Base-by-base conservation (phyloP, 2,888 invertebrate species). In the Copidosoma aretas region DNA sequence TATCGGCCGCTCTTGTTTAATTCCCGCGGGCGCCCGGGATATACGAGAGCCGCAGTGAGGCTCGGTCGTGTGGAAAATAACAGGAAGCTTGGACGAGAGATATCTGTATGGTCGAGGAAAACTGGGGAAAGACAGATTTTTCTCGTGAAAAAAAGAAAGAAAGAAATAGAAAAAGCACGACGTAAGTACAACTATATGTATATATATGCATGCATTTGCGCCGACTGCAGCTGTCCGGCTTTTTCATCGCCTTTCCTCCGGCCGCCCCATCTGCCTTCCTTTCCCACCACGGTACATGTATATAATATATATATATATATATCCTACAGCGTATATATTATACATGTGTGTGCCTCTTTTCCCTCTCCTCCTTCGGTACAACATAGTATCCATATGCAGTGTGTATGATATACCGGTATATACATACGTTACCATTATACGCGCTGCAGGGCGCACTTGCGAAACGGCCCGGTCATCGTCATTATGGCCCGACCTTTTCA, bases 351-450 rank as follows among this genome's bases (percentile, higher is more conserved):
- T 54, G 49, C 59, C 54, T 61, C 58, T 61, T 57, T 32, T 32
- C 32, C 32, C 32, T 32, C 32, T 32, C 41, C 39, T 67, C 57
- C 58, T 59, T 71, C 24, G n/a, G n/a, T n/a, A n/a, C n/a, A n/a
- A n/a, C n/a, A n/a, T 1, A 19, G 46, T 53, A 52, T 51, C 46
- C 67, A 62, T n/a, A 58, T 32, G 8, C 32, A 32, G 32, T 32
- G 8, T 32, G 61, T 60, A 57, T 32, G n/a, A n/a, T 52, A 39
- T 19, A 24, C 19, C n/a, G n/a, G n/a, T n/a, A 46, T 19, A 60
- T 76, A 77, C 76, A 74, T 65, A 32, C 32, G 74, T 76, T 77
- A 75, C 73, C 75, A 76, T 78, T 77, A 71, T 8, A 32, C 75
- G 73, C 71, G 12, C 12, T 70, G 24, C 60, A 68, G 39, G 19